Conservation (phyloP, 2,797 vertebrate genomes). For the Synaphobranchus kaupii region DNA sequence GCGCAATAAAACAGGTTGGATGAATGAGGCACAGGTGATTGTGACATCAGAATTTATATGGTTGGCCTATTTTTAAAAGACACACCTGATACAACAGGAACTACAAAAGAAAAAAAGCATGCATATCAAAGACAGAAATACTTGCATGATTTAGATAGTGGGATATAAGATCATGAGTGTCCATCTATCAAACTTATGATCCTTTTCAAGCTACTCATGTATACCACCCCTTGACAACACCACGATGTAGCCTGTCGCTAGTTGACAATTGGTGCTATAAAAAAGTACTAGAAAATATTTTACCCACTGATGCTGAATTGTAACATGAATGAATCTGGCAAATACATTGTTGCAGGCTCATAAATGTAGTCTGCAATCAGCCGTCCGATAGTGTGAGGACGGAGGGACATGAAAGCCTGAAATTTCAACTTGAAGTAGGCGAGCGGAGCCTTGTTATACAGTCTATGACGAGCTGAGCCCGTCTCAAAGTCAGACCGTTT, state of each 20-base stretch:
- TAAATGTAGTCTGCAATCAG: not conserved
- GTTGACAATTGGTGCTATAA: not conserved
- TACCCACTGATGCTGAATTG: not conserved
- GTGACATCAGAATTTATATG: not conserved
- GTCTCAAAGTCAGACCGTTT: not conserved
- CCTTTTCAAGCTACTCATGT: not conserved
- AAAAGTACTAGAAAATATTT: not conserved
- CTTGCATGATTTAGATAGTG: not conserved
- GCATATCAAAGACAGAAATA: not conserved
- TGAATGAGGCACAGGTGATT: not conserved
- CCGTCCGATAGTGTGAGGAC: not conserved
- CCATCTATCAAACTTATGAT: not conserved
- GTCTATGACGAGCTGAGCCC: no score
- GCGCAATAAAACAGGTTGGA: conserved; percentile 26
- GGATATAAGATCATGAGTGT: not conserved
- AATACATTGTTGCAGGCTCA: not conserved
- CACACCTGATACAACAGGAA: not conserved
- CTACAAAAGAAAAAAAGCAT: not conserved
- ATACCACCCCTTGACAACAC: not conserved
- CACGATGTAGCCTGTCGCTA: not conserved
- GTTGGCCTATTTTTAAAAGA: not conserved
- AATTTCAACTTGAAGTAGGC: not conserved
- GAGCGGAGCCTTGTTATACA: no score
- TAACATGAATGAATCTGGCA: not conserved
- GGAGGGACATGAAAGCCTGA: not conserved